phyloP scores from a whole-genome alignment of 2,113 vertebrate species.

The Mesocricetus auratus region DNA sequence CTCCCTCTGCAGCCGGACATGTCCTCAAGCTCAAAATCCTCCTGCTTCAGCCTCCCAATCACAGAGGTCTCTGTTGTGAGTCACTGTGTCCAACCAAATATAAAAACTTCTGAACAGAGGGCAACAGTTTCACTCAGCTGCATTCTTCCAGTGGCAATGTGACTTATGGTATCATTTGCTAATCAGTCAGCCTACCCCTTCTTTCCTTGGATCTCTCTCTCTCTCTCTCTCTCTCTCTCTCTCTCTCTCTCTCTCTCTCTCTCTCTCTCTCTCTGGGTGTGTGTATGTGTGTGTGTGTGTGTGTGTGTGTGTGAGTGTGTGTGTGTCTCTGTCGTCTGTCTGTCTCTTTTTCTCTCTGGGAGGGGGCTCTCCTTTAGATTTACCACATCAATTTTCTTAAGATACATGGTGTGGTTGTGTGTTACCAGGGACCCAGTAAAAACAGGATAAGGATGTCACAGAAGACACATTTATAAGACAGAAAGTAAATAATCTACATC shows the following conservation, averaged over 20 bases:
- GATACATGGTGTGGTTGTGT: background rate
- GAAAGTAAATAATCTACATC: background rate
- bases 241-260: fast-evolving
- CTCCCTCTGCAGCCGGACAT: background rate
- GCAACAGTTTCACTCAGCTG: background rate
- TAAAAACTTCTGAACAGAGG: background rate
- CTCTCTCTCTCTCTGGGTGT: background rate
- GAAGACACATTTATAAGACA: background rate
- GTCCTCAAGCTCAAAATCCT: background rate
- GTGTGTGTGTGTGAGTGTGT: too few species aligned
- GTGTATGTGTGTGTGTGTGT: too few species aligned
- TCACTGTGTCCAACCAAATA: background rate
- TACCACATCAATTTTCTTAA: background rate
- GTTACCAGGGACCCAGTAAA: background rate
- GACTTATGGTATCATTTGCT: background rate
- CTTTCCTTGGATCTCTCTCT: background rate
- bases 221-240: background rate
- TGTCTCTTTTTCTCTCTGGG: background rate
- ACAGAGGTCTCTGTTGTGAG: background rate
- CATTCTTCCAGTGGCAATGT: slow-evolving; percentile 5
- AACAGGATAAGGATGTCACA: background rate
- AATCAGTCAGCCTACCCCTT: background rate
- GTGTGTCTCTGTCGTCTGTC: fast-evolving
- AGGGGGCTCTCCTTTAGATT: background rate
- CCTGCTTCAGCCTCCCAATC: background rate